phyloP scores from a whole-genome alignment of 2,888 invertebrate genomes.

The Clivina fossor region DNA sequence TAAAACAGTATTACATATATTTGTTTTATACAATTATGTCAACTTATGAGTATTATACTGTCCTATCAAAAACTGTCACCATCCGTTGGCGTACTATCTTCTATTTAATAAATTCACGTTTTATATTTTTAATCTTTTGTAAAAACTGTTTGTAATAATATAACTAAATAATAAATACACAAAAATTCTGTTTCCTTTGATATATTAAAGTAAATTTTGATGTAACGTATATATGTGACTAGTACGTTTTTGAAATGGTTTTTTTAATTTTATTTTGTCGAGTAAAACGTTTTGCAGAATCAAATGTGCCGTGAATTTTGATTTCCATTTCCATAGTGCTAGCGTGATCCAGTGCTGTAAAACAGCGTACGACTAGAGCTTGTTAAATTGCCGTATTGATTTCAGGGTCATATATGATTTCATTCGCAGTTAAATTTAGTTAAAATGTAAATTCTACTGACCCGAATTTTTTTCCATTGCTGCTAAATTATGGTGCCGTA shows the following conservation, averaged over 20 bases:
- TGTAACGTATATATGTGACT: too few species aligned
- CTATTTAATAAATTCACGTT: too few species aligned
- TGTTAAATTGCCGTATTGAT: not conserved
- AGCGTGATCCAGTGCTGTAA: not conserved
- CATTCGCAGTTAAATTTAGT: not conserved
- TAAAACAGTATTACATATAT: too few species aligned
- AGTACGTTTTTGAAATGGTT: not conserved
- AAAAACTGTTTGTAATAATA: not conserved
- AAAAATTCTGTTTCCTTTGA: too few species aligned
- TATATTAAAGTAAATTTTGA: too few species aligned
- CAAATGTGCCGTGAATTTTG: not conserved
- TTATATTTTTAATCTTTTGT: too few species aligned
- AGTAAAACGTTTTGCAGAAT: not conserved
- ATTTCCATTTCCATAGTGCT: not conserved
- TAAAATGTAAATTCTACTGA: not conserved
- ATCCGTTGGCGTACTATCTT: too few species aligned
- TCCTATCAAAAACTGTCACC: too few species aligned
- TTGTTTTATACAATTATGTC: too few species aligned
- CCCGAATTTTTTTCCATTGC: not conserved
- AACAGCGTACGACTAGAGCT: too few species aligned
- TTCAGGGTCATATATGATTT: not conserved
- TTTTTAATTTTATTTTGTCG: not conserved
- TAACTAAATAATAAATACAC: not conserved
- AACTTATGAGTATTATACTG: too few species aligned
- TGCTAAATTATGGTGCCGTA: not conserved